Evolutionary conservation across 30 jellyfish, hydroid and myxozoan genomes (phyloP), one percentile per base, ranked within the genome.

Genomic region (Chironex yamaguchii): DNA sequence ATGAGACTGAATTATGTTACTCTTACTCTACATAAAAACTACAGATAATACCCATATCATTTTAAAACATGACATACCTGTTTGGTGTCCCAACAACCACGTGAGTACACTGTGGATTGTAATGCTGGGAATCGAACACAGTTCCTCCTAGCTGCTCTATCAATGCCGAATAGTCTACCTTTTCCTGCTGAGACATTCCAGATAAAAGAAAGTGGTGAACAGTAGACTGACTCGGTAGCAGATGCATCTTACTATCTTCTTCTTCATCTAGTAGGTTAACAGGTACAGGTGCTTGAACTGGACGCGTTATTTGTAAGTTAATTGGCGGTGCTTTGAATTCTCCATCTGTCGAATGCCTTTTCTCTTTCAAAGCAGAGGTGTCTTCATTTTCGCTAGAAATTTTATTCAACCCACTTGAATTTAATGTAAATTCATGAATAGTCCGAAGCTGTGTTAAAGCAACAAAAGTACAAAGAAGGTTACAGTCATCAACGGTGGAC

Each of bases 141-240:
- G 42, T 68, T 0, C 99, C 99, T 29, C 98, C 99, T 12, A 96
- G 67, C 66, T 83, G 63, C 62, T 96, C 98, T 31, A 96, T 85
- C 67, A 96, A 34, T 4, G 98, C 98, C 0, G 96, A 89, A 67
- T 96, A 96, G 34, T 81, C 89, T 17, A 85, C 88, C 64, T 96
- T 96, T 71, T 95, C 99, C 72, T 95, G 97, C 0, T 92, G 94
- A 6, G 96, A 62, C 96, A 95, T 78, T 22, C 97, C 91, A 26
- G 99, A 84, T 0, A 95, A 85, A 4, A 95, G 87, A 53, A 92
- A 92, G 32, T 84, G 68, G 49, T 76, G 72, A 0, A n/a, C 17
- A 14, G 34, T 9, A 4, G 76, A 21, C 32, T 58, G 34, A 1
- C 49, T 29, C 0, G 24, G 34, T 27, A 14, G 79, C 32, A 63